These are phyloP conservation scores for Mastacembelus armatus DNA, from an alignment of 2,797 vertebrate species.

Conservation along the genomic window DNA sequence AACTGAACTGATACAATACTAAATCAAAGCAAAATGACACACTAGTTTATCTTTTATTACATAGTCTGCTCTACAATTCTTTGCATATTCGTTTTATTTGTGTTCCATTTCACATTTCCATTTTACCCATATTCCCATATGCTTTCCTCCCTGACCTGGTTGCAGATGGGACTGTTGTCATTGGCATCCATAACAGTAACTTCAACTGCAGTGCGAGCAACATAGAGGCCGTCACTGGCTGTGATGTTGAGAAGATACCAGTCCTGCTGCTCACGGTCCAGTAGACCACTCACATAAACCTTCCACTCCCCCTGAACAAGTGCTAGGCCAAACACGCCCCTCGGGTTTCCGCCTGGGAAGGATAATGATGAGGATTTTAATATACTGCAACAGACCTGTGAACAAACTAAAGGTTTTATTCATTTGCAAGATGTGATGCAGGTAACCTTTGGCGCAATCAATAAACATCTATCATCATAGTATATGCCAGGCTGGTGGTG, in stretches of 20 bases:
- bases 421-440: constrained; percentile 32
- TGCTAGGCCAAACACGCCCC: constrained; percentile 92
- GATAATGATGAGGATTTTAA: constrained; percentile 3
- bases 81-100: constrained; percentile 14
- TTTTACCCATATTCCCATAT: constrained; percentile 12
- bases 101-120: background rate
- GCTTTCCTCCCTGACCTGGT: constrained; percentile 86
- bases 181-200: constrained; percentile 96
- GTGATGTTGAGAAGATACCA: constrained; percentile 95
- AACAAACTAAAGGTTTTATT: constrained; percentile 27
- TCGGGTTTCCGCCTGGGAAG: constrained; percentile 89
- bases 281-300: constrained; percentile 90
- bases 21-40: too few relatives aligned
- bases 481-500: constrained; percentile 11
- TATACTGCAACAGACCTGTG: constrained; percentile 5
- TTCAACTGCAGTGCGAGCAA: constrained; percentile 90
- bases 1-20: too few relatives aligned
- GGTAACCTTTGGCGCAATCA: constrained; percentile 36
- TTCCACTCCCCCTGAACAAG: constrained; percentile 94
- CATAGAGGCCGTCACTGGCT: constrained; percentile 93
- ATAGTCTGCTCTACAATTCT: background rate
- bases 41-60: background rate
- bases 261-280: constrained; percentile 94
- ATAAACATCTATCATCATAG: constrained; percentile 49
- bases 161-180: constrained; percentile 95